Conservation (phyloP, 2,113 vertebrate species). For the Pimephales promelas region DNA sequence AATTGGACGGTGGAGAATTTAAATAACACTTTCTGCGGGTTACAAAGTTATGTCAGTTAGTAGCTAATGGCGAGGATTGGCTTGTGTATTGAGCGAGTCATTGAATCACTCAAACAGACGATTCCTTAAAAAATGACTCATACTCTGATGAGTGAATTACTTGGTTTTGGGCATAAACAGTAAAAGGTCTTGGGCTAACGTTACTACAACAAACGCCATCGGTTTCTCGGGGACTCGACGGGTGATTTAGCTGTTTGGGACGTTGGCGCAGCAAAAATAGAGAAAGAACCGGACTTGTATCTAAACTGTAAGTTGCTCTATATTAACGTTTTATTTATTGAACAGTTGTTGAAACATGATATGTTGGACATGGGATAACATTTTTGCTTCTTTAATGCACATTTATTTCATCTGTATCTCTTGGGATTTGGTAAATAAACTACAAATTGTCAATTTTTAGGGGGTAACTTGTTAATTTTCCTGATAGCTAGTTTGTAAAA, state of each 20-base stretch:
- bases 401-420: no score
- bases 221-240: background rate
- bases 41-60: background rate
- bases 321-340: background rate
- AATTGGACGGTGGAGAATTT: background rate
- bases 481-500: no score
- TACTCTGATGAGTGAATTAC: background rate
- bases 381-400: no score
- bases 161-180: no score
- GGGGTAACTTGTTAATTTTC: no score
- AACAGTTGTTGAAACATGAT: background rate
- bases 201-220: background rate
- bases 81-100: background rate
- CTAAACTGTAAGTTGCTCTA: background rate
- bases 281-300: background rate
- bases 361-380: no score
- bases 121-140: background rate
- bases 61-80: background rate
- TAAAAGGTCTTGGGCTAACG: no score
- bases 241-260: background rate
- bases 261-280: background rate
- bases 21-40: background rate
- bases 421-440: no score
- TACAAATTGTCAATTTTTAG: no score
- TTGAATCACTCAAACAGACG: background rate